Percentiles rank a stretch among this genome's conserved stretches.
Evolutionary conservation across 2,797 vertebrate species (phyloP).

Genomic region (Sebastolobus altivelis): DNA sequence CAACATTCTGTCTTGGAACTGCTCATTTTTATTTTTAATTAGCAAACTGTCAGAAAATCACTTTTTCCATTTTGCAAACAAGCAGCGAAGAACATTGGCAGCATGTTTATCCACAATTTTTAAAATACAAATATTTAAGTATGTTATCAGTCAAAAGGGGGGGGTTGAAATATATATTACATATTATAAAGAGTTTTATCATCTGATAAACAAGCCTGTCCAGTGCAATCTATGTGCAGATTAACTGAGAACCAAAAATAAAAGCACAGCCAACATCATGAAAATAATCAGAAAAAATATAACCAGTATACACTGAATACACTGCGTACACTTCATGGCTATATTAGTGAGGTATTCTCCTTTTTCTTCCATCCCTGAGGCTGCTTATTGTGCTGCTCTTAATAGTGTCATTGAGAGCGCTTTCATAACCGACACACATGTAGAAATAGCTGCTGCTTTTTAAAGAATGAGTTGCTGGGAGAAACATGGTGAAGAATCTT

Average conservation of each 20-base stretch:
- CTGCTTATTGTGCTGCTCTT: background rate
- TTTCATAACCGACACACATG: background rate
- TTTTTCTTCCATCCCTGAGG: slow-evolving; percentile 8
- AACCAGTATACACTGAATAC: too few species aligned
- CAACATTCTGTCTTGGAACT: background rate
- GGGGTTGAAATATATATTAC: background rate
- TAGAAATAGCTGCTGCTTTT: background rate
- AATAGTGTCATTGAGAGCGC: background rate
- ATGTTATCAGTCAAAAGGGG: background rate
- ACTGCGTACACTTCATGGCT: background rate
- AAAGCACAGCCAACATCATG: background rate
- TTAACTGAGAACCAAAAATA: background rate
- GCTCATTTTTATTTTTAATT: slow-evolving; percentile 26
- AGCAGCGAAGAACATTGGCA: slow-evolving; percentile 13
- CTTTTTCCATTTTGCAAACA: background rate
- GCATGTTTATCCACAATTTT: background rate
- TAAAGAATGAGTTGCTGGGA: background rate
- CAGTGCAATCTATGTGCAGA: background rate
- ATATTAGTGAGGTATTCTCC: background rate
- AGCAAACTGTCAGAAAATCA: slow-evolving; percentile 6
- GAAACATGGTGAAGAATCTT: background rate
- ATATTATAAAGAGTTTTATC: background rate
- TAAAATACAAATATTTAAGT: background rate
- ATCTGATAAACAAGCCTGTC: background rate
- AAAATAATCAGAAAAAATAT: background rate